Conservation (phyloP, 2,888 invertebrate species). For the Pycnomerus fuliginosus region DNA sequence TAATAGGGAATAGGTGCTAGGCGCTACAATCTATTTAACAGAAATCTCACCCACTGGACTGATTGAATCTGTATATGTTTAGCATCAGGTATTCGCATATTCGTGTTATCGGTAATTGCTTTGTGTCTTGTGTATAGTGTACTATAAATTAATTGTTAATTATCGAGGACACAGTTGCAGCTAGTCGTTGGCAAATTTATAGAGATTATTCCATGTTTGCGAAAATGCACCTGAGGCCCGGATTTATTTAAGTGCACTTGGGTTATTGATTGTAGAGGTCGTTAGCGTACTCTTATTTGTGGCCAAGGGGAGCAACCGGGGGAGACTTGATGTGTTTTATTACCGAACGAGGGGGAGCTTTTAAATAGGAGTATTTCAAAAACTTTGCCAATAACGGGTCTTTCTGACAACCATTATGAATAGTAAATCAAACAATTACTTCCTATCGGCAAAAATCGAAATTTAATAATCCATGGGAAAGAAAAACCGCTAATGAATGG, state of each 20-base stretch:
- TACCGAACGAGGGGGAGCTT: conserved; percentile 29
- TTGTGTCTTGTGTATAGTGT: neutral
- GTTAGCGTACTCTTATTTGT: conserved; percentile 43
- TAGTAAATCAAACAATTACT: conserved; percentile 14
- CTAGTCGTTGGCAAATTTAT: conserved; percentile 27
- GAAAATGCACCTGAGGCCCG: conserved; percentile 44
- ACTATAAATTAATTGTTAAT: conserved; percentile 3
- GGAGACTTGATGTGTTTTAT: no score
- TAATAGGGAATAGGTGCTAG: conserved; percentile 20
- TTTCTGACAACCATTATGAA: conserved; percentile 18
- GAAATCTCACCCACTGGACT: conserved; percentile 1
- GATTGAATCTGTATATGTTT: neutral
- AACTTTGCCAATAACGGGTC: conserved; percentile 22
- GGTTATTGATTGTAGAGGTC: conserved; percentile 44
- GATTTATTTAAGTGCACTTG: conserved; percentile 44
- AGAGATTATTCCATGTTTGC: conserved; percentile 35
- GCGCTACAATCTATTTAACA: conserved; percentile 22
- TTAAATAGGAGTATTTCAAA: conserved; percentile 20
- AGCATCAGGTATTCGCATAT: neutral
- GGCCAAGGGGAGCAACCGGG: conserved; percentile 35
- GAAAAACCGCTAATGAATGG: no score
- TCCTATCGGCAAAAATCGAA: conserved; percentile 1
- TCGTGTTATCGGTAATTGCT: neutral
- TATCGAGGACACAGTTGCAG: conserved; percentile 20
- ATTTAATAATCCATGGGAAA: no score